A percentile compares a stretch with the other conserved stretches of the same genome.
Evolutionary conservation across 2,888 invertebrate genomes (phyloP).

Genomic region (Lasioglossum calceatum): DNA sequence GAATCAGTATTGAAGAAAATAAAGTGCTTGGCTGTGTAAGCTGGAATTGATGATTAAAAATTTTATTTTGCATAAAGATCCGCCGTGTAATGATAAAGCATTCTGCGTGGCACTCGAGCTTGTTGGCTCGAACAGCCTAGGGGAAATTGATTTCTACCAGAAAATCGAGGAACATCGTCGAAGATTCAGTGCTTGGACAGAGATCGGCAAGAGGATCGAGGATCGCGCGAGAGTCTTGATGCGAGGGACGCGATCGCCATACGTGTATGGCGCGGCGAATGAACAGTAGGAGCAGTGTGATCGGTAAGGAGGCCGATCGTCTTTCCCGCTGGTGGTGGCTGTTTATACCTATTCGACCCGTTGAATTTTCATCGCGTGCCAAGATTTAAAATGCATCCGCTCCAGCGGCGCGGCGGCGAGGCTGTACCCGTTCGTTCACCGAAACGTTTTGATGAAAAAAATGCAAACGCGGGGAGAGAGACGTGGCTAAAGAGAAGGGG

Average conservation of each 20-base stretch:
- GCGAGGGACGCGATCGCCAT: background rate
- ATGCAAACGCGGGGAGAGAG: slow-evolving; percentile 61
- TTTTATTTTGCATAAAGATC: too few relatives aligned
- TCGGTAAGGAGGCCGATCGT: background rate
- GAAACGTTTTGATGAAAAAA: slow-evolving; percentile 71
- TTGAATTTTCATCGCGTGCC: slow-evolving; percentile 67
- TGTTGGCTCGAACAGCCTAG: too few relatives aligned
- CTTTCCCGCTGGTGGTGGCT: slow-evolving; percentile 17
- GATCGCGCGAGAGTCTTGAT: background rate
- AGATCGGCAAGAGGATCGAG: background rate
- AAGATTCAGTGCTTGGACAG: background rate
- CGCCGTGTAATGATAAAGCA: too few relatives aligned
- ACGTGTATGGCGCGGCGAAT: background rate
- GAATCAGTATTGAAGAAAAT: too few relatives aligned
- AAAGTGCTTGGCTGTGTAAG: too few relatives aligned
- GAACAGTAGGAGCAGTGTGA: background rate
- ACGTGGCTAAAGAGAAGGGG: slow-evolving; percentile 20
- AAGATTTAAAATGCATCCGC: slow-evolving; percentile 65
- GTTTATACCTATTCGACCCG: slow-evolving; percentile 55
- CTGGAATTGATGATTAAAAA: too few relatives aligned
- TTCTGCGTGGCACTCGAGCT: too few relatives aligned
- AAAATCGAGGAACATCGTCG: background rate
- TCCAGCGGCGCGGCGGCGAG: slow-evolving; percentile 34
- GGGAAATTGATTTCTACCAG: background rate
- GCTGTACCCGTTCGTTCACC: slow-evolving; percentile 35